Base-by-base conservation (phyloP, 2,888 invertebrate species). In the Apodemia mormo region DNA sequence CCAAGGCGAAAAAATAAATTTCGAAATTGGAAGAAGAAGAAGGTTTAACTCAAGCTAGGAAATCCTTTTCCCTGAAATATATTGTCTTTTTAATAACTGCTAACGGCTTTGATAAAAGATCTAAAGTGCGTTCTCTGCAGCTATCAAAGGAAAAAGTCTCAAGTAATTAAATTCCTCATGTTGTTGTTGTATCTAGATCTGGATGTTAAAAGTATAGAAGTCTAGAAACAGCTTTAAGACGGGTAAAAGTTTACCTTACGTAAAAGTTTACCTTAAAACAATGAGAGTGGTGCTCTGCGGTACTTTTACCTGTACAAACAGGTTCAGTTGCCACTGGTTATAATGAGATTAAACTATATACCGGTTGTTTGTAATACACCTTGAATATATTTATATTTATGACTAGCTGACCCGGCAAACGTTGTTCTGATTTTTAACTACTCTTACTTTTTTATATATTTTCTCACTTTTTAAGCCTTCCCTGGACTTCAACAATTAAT, bases 101-200 rank as follows among this genome's bases (percentile, higher is more conserved):
- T 30, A 33, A 33, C 30, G 61, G 10, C 29, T 33, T 61, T 61
- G 61, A 61, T 61, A 33, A 58, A 12, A 58, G 58, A 29, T 58
- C 30, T 30, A 12, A 58, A 30, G 14, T 49, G 49, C 40, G 40
- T 8, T 14, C 49, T 5, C 49, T 14, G 33, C 33, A 12, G 61
- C 61, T 30, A 61, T 61, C 33, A 33, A 61, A 61, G 61, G 12
- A 8, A 33, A 30, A 30, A 10, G 29, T 58, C 58, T 33, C 3
- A 30, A 58, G 58, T 58, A 58, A 58, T 58, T 58, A 58, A 58
- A 58, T 30, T 58, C 58, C 29, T 58, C 58, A 12, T 12, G 30
- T 58, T 30, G 58, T 33, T 10, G 30, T 9, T 0, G 58, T 30
- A 58, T n/a, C 56, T 29, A 56, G 56, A 56, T 10, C 58, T 58